phyloP scores from a whole-genome alignment of 2,888 invertebrate species.

The Microctonus hyperodae region DNA sequence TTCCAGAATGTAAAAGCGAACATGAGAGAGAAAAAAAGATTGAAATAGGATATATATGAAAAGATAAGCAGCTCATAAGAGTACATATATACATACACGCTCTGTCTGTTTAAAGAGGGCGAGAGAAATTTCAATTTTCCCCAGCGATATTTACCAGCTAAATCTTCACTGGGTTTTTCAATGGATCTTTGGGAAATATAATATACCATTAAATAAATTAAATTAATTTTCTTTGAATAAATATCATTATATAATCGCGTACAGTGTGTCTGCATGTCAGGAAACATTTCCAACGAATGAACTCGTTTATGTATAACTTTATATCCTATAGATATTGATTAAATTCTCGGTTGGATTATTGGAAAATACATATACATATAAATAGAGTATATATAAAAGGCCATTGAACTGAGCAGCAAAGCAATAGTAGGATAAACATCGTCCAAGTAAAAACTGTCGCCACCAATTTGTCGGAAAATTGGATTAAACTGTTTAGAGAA shows the following conservation, averaged over 20 bases:
- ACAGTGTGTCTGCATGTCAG: not conserved
- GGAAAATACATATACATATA: constrained; percentile 3
- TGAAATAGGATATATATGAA: not conserved
- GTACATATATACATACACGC: not conserved
- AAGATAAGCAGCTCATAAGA: constrained; percentile 27
- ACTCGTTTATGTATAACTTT: not conserved
- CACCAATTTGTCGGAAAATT: constrained; percentile 47
- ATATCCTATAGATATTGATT: not conserved
- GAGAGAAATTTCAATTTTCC: constrained; percentile 33
- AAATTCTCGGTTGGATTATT: not conserved
- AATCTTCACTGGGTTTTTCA: constrained; percentile 13
- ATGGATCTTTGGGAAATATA: not conserved
- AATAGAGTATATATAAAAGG: constrained; percentile 17
- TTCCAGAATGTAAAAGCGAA: constrained; percentile 10
- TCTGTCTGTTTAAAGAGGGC: constrained; percentile 12
- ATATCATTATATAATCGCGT: not conserved
- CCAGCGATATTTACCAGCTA: constrained; percentile 32
- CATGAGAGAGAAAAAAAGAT: constrained; percentile 15
- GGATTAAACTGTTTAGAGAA: constrained; percentile 46
- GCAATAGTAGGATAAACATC: constrained; percentile 31
- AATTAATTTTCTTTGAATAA: not conserved
- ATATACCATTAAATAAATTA: not conserved
- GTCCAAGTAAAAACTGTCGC: constrained; percentile 42
- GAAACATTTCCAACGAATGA: not conserved
- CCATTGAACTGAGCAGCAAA: constrained; percentile 25